Conservation (phyloP, 1,140 invertebrate genomes). For the Danaus melanippus region DNA sequence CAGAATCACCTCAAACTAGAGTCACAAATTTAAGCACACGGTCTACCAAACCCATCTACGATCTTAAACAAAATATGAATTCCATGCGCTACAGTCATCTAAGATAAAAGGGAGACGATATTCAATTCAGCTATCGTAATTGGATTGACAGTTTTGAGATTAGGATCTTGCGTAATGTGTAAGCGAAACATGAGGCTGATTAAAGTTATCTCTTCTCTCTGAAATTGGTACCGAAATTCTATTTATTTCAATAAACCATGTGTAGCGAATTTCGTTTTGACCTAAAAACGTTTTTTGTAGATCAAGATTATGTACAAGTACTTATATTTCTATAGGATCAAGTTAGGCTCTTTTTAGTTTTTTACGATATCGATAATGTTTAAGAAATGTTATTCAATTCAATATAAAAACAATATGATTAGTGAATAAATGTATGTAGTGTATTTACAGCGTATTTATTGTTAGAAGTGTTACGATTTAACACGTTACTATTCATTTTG, state of each 20-base stretch:
- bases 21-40: conserved; percentile 9
- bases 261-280: too few relatives aligned
- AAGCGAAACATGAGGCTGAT: conserved; percentile 34
- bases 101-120: conserved; percentile 38
- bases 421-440: too few relatives aligned
- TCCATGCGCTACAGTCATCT: not conserved
- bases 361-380: too few relatives aligned
- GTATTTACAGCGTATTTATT: too few relatives aligned
- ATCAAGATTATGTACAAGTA: too few relatives aligned
- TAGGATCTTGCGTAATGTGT: conserved; percentile 51
- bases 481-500: too few relatives aligned
- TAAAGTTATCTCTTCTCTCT: conserved; percentile 17
- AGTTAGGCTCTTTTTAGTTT: too few relatives aligned
- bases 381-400: too few relatives aligned
- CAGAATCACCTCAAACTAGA: not conserved
- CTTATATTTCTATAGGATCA: too few relatives aligned
- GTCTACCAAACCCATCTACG: conserved; percentile 6
- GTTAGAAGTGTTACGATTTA: too few relatives aligned
- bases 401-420: too few relatives aligned
- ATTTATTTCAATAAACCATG: conserved; percentile 1
- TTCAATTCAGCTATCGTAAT: conserved; percentile 32
- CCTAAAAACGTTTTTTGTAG: too few relatives aligned
- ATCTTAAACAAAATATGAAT: conserved; percentile 12
- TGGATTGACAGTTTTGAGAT: conserved; percentile 56
- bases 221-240: not conserved